Evolutionary conservation across 2,888 invertebrate genomes (phyloP), one percentile per base, ranked within the genome.

Genomic region (Willowsia nigromaculata): DNA sequence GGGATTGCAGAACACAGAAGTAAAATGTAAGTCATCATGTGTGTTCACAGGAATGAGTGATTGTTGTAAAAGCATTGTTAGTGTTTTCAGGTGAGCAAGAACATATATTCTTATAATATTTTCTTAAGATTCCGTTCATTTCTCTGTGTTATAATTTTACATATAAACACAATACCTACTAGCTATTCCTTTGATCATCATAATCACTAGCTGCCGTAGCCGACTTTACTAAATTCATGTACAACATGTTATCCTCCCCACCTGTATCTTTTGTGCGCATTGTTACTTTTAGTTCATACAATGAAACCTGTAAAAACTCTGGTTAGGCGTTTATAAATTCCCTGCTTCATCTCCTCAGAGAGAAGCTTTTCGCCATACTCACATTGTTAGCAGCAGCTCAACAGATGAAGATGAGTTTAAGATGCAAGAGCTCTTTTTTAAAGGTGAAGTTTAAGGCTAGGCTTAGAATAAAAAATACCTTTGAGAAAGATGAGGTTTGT

Each of bases 61-160:
- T 71, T 37, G 43, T 71, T 37, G 25, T 56, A 40, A n/a, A n/a
- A 80, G 80, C 25, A 80, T 80, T 59, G 80, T 18, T 59, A 25
- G 40, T 18, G 15, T 76, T 18, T 18, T 27, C 4, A 25, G 59
- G 11, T 18, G 27, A 59, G 59, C 59, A 27, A 59, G 2, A 59
- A 59, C 59, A 13, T 59, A 11, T 0, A 27, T 22, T 47, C 15
- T 56, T 43, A 68, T 30, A 25, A 40, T 81, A 15, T 59, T 59
- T 83, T 83, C 68, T 40, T 27, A 33, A 71, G 22, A 84, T 84
- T 84, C 83, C 83, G 83, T 84, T 84, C 82, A 47, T 83, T 83
- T 59, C 33, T 80, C 37, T 37, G 22, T 50, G 50, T 68, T 33
- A 50, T 43, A 43, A 43, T 1, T 43, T n/a, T 53, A 18, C n/a